These are phyloP conservation scores for Crotalus adamanteus DNA, from an alignment of 2,797 vertebrate species.

Conservation along the genomic window DNA sequence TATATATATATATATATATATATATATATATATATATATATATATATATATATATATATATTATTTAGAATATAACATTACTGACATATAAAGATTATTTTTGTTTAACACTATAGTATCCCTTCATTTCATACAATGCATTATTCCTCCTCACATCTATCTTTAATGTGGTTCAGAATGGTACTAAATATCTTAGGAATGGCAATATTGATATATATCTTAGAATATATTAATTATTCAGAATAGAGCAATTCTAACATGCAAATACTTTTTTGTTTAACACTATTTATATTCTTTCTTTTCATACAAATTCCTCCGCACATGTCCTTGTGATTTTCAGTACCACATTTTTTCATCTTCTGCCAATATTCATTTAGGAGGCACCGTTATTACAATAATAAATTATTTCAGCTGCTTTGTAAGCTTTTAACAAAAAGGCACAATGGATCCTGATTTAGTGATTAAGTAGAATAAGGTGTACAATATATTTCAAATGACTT, in stretches of 20 bases:
- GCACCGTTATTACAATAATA: slow-evolving; percentile 16
- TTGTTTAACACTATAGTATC: slow-evolving; percentile 10
- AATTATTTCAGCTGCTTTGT: slow-evolving; percentile 15
- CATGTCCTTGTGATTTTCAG: background rate
- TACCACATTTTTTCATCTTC: background rate
- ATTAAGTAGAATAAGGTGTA: slow-evolving; percentile 17
- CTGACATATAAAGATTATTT: slow-evolving; percentile 7
- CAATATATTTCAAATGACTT: background rate
- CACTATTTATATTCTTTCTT: background rate
- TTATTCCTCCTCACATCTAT: background rate
- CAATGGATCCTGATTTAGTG: slow-evolving; percentile 26
- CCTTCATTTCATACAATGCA: background rate
- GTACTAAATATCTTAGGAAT: slow-evolving; percentile 17
- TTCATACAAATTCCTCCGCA: background rate
- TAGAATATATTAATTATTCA: slow-evolving; percentile 41
- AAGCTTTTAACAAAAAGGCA: slow-evolving; percentile 50
- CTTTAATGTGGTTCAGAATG: background rate
- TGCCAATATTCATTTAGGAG: slow-evolving; percentile 12
- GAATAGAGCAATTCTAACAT: slow-evolving; percentile 29
- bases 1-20: slow-evolving; percentile 33
- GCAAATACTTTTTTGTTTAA: slow-evolving; percentile 15
- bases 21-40: background rate
- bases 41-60: slow-evolving; percentile 11
- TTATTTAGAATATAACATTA: slow-evolving; percentile 43
- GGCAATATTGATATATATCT: slow-evolving; percentile 34